Percentiles rank a stretch among this genome's conserved stretches.
These are phyloP conservation scores for Cecidostiba fungosa DNA, from an alignment of 2,888 invertebrate species.

Conservation along the genomic window DNA sequence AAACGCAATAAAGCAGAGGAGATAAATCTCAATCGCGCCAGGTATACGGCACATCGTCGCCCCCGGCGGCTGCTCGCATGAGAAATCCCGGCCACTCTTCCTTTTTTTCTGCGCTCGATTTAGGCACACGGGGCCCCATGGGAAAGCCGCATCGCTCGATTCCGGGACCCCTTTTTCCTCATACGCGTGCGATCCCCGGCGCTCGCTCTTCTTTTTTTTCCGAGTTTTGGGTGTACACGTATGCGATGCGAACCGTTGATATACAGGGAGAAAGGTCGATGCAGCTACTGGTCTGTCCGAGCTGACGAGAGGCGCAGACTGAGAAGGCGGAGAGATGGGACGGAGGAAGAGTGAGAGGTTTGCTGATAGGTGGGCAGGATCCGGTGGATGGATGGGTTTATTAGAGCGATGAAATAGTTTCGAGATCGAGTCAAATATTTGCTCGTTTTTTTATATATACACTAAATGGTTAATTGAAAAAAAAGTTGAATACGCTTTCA, in stretches of 20 bases:
- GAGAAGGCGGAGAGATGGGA: background rate
- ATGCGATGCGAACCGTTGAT: background rate
- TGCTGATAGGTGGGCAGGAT: slow-evolving; percentile 5
- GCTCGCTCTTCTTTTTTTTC: slow-evolving; percentile 2
- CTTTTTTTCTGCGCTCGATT: slow-evolving; percentile 14
- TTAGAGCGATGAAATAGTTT: background rate
- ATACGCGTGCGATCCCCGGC: background rate
- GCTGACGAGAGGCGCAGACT: background rate
- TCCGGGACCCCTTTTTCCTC: slow-evolving; percentile 22
- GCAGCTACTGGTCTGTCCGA: slow-evolving; percentile 25
- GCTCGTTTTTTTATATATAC: background rate
- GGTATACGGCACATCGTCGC: slow-evolving; percentile 30
- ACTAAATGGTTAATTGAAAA: too few species aligned
- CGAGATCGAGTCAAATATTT: background rate
- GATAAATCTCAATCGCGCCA: slow-evolving; percentile 23
- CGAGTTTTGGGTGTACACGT: background rate
- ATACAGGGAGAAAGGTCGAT: background rate
- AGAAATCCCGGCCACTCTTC: slow-evolving; percentile 5
- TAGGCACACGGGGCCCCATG: slow-evolving; percentile 37
- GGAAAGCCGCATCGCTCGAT: slow-evolving; percentile 41
- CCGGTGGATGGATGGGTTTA: background rate
- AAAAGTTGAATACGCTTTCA: too few species aligned
- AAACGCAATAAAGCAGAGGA: slow-evolving; percentile 12
- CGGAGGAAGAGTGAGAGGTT: background rate
- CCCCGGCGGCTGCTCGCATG: slow-evolving; percentile 21